Base-by-base conservation (phyloP, 2,888 invertebrate species). In the Anthrax anthrax region DNA sequence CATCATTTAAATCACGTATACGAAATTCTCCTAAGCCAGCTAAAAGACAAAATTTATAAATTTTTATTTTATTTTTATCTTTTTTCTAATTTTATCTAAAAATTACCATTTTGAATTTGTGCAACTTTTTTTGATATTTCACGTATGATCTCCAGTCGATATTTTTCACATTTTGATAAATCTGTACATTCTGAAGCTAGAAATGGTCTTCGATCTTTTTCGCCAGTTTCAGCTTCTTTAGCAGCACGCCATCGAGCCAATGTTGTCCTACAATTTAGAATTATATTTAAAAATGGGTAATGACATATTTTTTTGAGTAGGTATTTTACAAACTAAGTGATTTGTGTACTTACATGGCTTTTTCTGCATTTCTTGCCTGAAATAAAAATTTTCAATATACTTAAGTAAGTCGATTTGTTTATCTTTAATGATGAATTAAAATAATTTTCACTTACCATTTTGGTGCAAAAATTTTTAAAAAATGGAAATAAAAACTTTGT, bases 11-110 rank as follows among this genome's bases (percentile, higher is more conserved):
- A 64, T 99, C 98, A 16, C 98, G 77, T 52, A 99, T 89, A 19
- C 96, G 81, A 65, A 96, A 99, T 70, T 99, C 98, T 4, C 98
- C 98, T n/a, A 98, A 74, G 48, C 98, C 98, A 54, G 98, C 88
- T 84, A 56, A 10, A 65, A 63, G 49, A 49, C 44, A 18, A n/a
- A 50, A 39, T 34, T 32, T 42, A 45, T 23, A n/a, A n/a, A n/a
- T 14, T 37, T 12, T n/a, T 32, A 36, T 23, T 36, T 37, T 13
- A 42, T 3, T 23, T 32, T 17, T 36, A 34, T 36, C n/a, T n/a
- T n/a, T n/a, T n/a, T n/a, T n/a, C n/a, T n/a, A 40, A 13, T 16
- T 8, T 8, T 16, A 17, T 12, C 16, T 9, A 8, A 18, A 5
- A n/a, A 48, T 54, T 63, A 84, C 85, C 92, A 70, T 97, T 97